Evolutionary conservation across 2,797 vertebrate species (phyloP), one percentile per base, ranked within the genome.

Genomic region (Rhinoraja longicauda): DNA sequence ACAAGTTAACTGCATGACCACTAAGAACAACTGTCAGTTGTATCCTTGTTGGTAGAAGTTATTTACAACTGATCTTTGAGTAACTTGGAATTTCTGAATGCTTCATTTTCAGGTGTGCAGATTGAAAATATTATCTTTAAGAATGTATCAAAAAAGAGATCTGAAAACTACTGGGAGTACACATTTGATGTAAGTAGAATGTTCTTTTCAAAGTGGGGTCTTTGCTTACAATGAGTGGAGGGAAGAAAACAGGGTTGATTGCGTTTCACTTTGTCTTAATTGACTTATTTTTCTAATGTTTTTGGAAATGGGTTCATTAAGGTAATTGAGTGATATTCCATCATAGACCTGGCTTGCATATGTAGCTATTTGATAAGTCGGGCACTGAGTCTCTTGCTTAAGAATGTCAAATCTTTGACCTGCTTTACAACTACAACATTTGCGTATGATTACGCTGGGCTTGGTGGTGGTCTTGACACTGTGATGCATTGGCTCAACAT

Each of bases 91-190:
- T 73, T 92, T 39, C 59, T 53, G 36, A 2, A 12, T 26, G 79
- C 12, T 95, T 96, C 94, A 95, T 94, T 96, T 97, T 94, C 95
- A 97, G 97, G 97, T 95, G 97, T 97, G 29, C 96, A 97, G 94
- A 97, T 97, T 95, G 96, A 97, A 95, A 97, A 97, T 94, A 97
- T 97, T 96, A 96, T 95, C 94, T 94, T 97, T 95, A 97, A 97
- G 96, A 95, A 96, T 93, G 95, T 96, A 93, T 95, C 96, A 94
- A 96, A 96, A 94, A 97, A 96, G 96, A 97, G 97, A 95, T 95
- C 96, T 95, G 97, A 97, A 94, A 97, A 96, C 94, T 96, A 96
- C 93, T 95, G 96, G 95, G 97, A 97, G 92, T 97, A 97, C 94
- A 97, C 96, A 5, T 97, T 97, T 94, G 96, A 96, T 96, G 97